Evolutionary conservation across 2,888 invertebrate genomes (phyloP), one percentile per base, ranked within the genome.

Genomic region (Cerastis leucographa): DNA sequence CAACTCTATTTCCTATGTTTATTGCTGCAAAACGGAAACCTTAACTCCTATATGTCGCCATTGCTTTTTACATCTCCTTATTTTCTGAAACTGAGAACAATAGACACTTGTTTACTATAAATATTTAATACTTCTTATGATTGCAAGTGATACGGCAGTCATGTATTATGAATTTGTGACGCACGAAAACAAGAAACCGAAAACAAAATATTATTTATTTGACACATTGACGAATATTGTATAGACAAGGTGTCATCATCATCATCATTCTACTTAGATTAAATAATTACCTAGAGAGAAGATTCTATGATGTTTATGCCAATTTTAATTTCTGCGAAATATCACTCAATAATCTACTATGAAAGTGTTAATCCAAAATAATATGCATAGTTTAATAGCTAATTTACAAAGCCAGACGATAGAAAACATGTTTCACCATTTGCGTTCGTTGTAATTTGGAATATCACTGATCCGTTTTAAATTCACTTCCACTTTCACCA

Each of bases 401-500:
- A 64, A 67, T 78, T 80, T 54, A 62, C 25, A 64, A 69, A 42
- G n/a, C 12, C 25, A 44, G 73, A 67, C 40, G 40, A 19, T 61
- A 72, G 64, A 78, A 85, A 86, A 87, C 81, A 83, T 75, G 81
- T 83, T 76, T 71, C 2, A n/a, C 54, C 49, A 68, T 74, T 69
- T 71, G 64, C 40, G 51, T 35, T 72, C n/a, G 42, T 66, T 62
- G 54, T 76, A 54, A 80, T 83, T 86, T 87, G 69, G 70, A 81
- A 87, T 78, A 78, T 56, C 46, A 77, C 69, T 75, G 56, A 74
- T 80, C 78, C 40, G 67, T 51, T 76, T 71, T 25, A 40, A 65
- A 44, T 54, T n/a, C n/a, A n/a, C n/a, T n/a, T 14, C 44, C 51
- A 81, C 86, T 87, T 87, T 87, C 88, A 65, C 87, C 76, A 66